Percentiles rank a stretch among this genome's conserved stretches.
Conservation (phyloP, 1,140 invertebrate genomes). For the Pectinophora gossypiella region DNA sequence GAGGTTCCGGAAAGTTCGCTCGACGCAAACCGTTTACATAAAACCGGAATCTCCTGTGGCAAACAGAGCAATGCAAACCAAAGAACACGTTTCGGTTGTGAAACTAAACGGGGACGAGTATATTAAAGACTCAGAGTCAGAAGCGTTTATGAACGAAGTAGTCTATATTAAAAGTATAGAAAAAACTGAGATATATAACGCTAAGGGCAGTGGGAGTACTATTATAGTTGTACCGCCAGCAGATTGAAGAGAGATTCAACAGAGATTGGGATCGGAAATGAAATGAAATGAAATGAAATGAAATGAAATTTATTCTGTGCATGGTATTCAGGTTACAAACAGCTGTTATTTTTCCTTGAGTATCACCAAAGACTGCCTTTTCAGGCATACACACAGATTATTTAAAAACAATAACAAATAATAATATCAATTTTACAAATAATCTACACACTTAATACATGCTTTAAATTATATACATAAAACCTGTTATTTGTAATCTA, state of each 20-base stretch:
- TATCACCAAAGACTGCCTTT: too few relatives aligned
- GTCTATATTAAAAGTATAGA: conserved; percentile 53
- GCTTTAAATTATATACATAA: too few relatives aligned
- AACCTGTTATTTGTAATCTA: too few relatives aligned
- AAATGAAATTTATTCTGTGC: too few relatives aligned
- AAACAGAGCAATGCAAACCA: conserved; percentile 6
- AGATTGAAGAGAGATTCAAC: conserved; percentile 58
- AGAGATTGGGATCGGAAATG: too few relatives aligned
- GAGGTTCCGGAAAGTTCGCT: conserved; percentile 59
- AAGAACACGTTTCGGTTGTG: conserved; percentile 55
- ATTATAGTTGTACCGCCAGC: conserved; percentile 65
- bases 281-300: too few relatives aligned
- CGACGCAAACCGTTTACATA: conserved; percentile 62
- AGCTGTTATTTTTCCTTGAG: too few relatives aligned
- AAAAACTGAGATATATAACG: conserved; percentile 47
- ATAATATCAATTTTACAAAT: too few relatives aligned
- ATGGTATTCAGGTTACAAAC: too few relatives aligned
- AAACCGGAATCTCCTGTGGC: conserved; percentile 49
- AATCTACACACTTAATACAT: too few relatives aligned
- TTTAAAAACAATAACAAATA: too few relatives aligned
- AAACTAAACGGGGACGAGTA: conserved; percentile 57
- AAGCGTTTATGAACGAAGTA: conserved; percentile 45
- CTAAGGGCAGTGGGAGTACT: conserved; percentile 58
- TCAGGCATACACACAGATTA: too few relatives aligned
- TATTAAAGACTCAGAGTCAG: conserved; percentile 40